Conservation (phyloP, 2,113 vertebrate genomes). For the Corapipo altera region DNA sequence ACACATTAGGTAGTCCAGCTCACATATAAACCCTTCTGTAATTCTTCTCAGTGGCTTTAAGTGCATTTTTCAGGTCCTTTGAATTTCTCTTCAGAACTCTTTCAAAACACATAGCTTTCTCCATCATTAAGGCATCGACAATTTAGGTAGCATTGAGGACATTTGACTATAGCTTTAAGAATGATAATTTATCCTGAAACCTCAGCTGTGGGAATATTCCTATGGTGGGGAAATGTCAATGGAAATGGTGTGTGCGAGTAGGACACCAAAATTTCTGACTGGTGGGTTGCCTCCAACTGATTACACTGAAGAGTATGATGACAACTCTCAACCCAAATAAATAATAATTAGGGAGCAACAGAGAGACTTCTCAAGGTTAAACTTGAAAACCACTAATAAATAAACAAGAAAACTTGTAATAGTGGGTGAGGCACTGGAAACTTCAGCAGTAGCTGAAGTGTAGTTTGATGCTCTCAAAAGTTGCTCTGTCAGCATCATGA, state of each 20-base stretch:
- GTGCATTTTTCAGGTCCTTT: background rate
- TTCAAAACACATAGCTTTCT: background rate
- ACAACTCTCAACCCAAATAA: background rate
- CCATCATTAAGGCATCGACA: background rate
- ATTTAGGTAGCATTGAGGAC: background rate
- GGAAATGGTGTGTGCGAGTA: background rate
- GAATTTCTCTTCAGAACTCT: background rate
- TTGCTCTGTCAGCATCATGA: background rate
- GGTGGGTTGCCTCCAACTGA: fast-evolving
- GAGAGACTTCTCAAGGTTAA: background rate
- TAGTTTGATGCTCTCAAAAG: background rate
- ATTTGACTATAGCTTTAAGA: background rate
- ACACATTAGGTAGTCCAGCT: background rate
- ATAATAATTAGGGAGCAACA: background rate
- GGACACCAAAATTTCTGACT: background rate
- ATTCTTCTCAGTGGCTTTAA: background rate
- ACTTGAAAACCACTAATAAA: background rate
- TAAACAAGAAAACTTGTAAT: background rate
- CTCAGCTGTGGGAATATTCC: background rate
- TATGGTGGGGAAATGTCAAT: background rate
- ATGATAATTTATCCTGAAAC: background rate
- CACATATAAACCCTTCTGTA: background rate
- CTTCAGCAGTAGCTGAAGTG: background rate
- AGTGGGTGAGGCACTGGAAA: background rate
- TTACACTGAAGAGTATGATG: background rate